Conservation (phyloP, 1,140 invertebrate genomes). For the Leptestheria dahalacensis region DNA sequence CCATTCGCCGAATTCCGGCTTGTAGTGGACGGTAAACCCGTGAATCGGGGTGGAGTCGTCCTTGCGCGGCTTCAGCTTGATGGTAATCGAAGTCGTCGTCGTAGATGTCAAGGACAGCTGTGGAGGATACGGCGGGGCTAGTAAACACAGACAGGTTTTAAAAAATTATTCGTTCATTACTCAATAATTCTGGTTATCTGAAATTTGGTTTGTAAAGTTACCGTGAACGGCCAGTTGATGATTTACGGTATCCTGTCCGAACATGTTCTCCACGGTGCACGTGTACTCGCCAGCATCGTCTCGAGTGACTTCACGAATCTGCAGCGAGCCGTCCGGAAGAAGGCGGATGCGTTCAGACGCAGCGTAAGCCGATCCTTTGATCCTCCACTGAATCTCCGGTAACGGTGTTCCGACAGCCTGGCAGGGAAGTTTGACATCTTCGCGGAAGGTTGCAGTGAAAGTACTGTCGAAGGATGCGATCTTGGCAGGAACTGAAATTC, state of each 20-base stretch:
- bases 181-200: neutral
- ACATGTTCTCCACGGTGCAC: conserved; percentile 82
- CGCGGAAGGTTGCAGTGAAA: conserved; percentile 74
- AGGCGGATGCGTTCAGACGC: conserved; percentile 61
- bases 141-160: conserved; percentile 18
- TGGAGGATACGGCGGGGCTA: conserved; percentile 68
- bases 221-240: conserved; percentile 74
- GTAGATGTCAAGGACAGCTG: conserved; percentile 60
- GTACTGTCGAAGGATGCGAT: conserved; percentile 83
- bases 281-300: conserved; percentile 76
- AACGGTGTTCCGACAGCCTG: conserved; percentile 74
- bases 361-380: conserved; percentile 42
- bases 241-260: conserved; percentile 79
- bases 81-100: conserved; percentile 63
- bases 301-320: conserved; percentile 72
- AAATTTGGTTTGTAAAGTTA: conserved; percentile 26
- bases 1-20: conserved; percentile 84
- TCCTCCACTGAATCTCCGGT: conserved; percentile 77
- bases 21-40: conserved; percentile 81
- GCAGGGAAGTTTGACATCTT: conserved; percentile 79
- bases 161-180: neutral
- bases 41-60: conserved; percentile 57
- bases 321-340: conserved; percentile 71
- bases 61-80: conserved; percentile 59
- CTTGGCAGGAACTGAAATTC: conserved; percentile 63